A percentile compares a stretch with the other conserved stretches of the same genome.
These are phyloP conservation scores for Charina bottae DNA, from an alignment of 2,113 vertebrate genomes.

Conservation along the genomic window DNA sequence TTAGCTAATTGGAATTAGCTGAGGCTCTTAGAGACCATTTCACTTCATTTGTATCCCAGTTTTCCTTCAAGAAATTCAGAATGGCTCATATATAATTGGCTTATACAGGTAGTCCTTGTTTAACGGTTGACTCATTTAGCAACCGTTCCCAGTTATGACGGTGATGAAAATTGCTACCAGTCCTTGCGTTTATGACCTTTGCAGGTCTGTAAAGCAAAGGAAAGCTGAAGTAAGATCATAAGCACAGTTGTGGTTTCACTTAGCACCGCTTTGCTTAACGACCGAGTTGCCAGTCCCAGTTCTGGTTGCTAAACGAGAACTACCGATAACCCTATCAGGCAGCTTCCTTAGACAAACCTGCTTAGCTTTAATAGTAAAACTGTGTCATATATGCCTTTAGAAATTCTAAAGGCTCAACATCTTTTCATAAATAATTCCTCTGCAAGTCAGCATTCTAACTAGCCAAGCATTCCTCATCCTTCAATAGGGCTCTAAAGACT, in stretches of 20 bases:
- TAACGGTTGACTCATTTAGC: neutral
- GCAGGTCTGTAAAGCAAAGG: neutral
- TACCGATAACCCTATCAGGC: neutral
- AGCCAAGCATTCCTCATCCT: neutral
- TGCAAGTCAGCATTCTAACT: fast-evolving
- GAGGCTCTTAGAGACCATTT: neutral
- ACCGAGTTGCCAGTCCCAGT: neutral
- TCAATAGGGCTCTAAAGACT: neutral
- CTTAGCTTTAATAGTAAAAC: neutral
- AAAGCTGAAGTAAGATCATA: neutral
- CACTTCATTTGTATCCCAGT: neutral
- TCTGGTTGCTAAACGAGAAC: neutral
- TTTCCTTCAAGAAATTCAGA: neutral
- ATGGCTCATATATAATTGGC: neutral
- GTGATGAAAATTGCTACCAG: neutral
- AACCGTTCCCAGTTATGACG: neutral
- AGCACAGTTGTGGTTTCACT: neutral
- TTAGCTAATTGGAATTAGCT: neutral
- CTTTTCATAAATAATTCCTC: neutral
- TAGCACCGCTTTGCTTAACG: neutral
- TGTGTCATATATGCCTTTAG: neutral
- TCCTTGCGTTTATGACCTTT: neutral
- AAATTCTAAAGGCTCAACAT: neutral
- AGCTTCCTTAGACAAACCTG: neutral
- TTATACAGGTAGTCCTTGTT: neutral